Percentiles rank a stretch among this genome's conserved stretches.
Evolutionary conservation across 2,797 vertebrate species (phyloP).

Genomic region (Semaprochilodus insignis): DNA sequence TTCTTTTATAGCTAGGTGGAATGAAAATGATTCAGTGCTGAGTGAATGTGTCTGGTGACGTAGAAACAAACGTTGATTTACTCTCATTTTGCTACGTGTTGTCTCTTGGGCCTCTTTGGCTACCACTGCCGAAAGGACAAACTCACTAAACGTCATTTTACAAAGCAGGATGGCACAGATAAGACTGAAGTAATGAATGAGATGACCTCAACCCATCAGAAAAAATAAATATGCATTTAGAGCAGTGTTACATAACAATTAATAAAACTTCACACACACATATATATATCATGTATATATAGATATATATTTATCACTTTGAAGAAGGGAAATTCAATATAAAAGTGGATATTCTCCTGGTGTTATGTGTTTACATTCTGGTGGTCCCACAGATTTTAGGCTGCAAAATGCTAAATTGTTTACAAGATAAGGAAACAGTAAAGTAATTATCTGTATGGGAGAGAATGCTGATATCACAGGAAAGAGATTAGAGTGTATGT

Average conservation of each 20-base stretch:
- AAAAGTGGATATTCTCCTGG: neutral
- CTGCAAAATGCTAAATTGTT: neutral
- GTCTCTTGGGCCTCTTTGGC: neutral
- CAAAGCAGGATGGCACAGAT: neutral
- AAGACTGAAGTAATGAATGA: neutral
- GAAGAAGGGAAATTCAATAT: too few species aligned
- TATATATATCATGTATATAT: too few species aligned
- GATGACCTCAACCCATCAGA: neutral
- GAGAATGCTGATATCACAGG: slow-evolving; percentile 9
- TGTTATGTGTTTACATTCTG: neutral
- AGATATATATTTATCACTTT: neutral
- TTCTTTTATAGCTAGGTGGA: neutral
- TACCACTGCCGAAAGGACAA: neutral
- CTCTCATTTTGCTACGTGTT: neutral
- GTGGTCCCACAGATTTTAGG: neutral
- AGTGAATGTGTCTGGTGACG: too few species aligned
- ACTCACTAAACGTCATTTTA: neutral
- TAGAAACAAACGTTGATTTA: neutral
- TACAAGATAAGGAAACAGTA: neutral
- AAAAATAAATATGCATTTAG: too few species aligned
- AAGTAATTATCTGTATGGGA: slow-evolving; percentile 18
- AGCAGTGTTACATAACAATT: neutral
- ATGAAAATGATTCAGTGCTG: neutral
- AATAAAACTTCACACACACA: too few species aligned
- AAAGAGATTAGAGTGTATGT: slow-evolving; percentile 15